Percentiles rank a stretch among this genome's conserved stretches.
phyloP scores from a whole-genome alignment of 1,140 invertebrate species.

The Temnothorax longispinosus region DNA sequence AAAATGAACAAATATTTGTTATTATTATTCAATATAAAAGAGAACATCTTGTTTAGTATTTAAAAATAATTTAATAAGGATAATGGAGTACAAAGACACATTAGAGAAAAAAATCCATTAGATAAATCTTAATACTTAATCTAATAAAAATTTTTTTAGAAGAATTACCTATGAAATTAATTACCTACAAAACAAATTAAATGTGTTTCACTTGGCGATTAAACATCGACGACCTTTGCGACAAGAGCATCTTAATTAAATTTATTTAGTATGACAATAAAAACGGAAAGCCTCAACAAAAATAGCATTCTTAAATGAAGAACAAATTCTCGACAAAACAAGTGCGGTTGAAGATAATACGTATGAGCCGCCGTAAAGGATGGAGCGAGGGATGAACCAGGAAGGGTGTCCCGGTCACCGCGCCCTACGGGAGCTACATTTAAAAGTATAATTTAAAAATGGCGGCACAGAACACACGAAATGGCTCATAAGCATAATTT shows the following conservation, averaged over 20 bases:
- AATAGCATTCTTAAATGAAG: conserved; percentile 55
- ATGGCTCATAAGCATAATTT: conserved; percentile 80
- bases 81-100: neutral
- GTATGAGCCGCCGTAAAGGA: conserved; percentile 45
- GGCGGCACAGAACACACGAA: conserved; percentile 73
- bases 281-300: conserved; percentile 29
- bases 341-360: conserved; percentile 52
- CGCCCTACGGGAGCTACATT: conserved; percentile 64
- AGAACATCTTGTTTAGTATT: neutral
- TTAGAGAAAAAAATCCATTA: neutral
- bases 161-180: neutral
- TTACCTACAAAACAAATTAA: neutral
- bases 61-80: neutral
- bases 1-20: neutral
- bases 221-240: neutral
- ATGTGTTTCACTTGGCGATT: neutral
- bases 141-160: neutral
- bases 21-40: neutral
- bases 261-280: conserved; percentile 16
- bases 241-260: conserved; percentile 26
- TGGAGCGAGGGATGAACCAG: neutral
- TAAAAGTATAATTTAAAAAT: conserved; percentile 82
- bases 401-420: conserved; percentile 15
- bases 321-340: conserved; percentile 64
- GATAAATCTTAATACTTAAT: neutral